Base-by-base conservation (phyloP, 2,888 invertebrate species). In the Stegana nigrithorax region DNA sequence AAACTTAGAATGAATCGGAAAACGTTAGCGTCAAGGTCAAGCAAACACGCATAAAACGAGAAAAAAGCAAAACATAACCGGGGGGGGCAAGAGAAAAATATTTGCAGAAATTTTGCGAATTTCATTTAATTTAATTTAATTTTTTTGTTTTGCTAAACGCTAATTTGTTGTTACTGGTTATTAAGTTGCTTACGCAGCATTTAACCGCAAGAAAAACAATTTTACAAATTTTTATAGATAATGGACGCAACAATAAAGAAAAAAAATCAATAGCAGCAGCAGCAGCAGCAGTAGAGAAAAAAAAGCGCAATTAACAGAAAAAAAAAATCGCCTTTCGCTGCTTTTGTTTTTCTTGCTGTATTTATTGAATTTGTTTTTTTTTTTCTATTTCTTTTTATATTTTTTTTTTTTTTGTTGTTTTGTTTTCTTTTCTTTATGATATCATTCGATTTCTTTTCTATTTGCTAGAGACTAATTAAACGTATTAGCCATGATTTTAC, bases 1-100 rank as follows among this genome's bases (percentile, higher is more conserved):
- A 12, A 7, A 26, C 17, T 29, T 19, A 14, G 29, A 10, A 59
- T 50, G 8, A 59, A 19, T 32, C 8, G 47, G 21, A 8, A 32
- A 44, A 19, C 25, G 21, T 23, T 32, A 10, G 21, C 7, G 63
- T 64, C 72, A 63, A 72, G 68, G 66, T 68, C 66, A 55, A 23
- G 36, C 62, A 69, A 66, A 69, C 53, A 60, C 62, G 51, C 29
- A 47, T 59, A 64, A 60, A 58, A 53, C 47, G 23, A 12, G 23
- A n/a, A 42, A 59, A 32, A 65, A 53, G 39, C 51, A 5, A 25
- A 7, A 36, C 4, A 36, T 6, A 36, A 4, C 4, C 4, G n/a
- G n/a, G n/a, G n/a, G n/a, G n/a, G n/a, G n/a, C n/a, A n/a, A n/a
- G n/a, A n/a, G n/a, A n/a, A n/a, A n/a, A 6, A 39, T 14, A 39